phyloP scores from a whole-genome alignment of 2,888 invertebrate genomes.

The Hemaris fuciformis region DNA sequence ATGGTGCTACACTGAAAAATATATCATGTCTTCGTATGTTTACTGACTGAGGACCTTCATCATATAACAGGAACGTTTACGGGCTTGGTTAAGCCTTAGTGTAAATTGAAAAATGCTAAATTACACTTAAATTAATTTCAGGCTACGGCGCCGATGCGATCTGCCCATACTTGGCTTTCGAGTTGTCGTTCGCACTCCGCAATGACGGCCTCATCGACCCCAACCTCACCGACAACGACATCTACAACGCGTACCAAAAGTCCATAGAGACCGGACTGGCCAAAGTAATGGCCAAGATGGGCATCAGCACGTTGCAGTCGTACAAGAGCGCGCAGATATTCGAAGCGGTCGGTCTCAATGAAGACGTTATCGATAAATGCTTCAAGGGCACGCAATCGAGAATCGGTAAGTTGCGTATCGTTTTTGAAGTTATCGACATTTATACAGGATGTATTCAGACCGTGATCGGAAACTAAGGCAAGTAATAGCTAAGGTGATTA shows the following conservation, averaged over 20 bases:
- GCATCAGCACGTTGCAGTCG: conserved; percentile 98
- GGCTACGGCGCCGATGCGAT: conserved; percentile 98
- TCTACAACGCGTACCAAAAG: conserved; percentile 93
- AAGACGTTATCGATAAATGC: conserved; percentile 96
- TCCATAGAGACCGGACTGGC: conserved; percentile 92
- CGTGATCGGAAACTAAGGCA: too few relatives aligned
- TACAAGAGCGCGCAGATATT: conserved; percentile 99
- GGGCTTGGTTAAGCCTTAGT: too few relatives aligned
- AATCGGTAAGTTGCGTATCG: conserved; percentile 77
- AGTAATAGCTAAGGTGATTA: too few relatives aligned
- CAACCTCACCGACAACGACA: conserved; percentile 87
- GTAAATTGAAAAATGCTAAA: background rate
- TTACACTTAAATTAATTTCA: conserved; percentile 24
- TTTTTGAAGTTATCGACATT: conserved; percentile 9
- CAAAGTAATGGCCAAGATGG: conserved; percentile 98
- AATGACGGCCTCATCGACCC: conserved; percentile 92
- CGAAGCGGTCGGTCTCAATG: conserved; percentile 96
- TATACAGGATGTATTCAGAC: too few relatives aligned
- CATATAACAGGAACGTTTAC: too few relatives aligned
- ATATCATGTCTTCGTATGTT: too few relatives aligned
- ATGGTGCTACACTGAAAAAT: too few relatives aligned
- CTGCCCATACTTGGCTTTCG: conserved; percentile 98
- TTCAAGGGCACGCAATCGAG: conserved; percentile 89
- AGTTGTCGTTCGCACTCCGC: conserved; percentile 92
- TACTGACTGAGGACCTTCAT: too few relatives aligned